phyloP scores from a whole-genome alignment of 1,140 invertebrate genomes.

The Drosophila auraria region DNA sequence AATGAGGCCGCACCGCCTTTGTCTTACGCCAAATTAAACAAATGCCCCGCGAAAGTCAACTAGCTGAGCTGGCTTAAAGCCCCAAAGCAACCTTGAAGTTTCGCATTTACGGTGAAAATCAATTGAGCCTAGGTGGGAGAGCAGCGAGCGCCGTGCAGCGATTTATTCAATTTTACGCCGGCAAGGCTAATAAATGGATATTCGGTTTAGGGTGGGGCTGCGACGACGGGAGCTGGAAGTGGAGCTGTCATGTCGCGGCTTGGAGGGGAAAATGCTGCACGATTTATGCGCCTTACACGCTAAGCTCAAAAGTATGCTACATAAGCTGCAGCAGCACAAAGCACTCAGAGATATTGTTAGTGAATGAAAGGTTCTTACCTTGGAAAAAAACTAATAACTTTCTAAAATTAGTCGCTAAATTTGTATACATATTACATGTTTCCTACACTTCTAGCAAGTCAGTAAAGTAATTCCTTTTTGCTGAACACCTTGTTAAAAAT shows the following conservation, averaged over 20 bases:
- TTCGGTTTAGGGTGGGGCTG: slow-evolving; percentile 22
- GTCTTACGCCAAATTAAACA: slow-evolving; percentile 72
- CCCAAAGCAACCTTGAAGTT: slow-evolving; percentile 64
- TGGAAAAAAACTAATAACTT: no score
- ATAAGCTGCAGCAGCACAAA: slow-evolving; percentile 65
- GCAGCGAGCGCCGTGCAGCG: slow-evolving; percentile 21
- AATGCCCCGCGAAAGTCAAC: slow-evolving; percentile 45
- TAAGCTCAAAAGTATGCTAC: slow-evolving; percentile 80
- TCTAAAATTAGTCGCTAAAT: no score
- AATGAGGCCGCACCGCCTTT: slow-evolving; percentile 25
- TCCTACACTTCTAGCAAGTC: not conserved
- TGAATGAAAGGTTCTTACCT: not conserved
- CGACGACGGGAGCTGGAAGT: slow-evolving; percentile 20
- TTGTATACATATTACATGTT: not conserved
- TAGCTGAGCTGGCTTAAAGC: slow-evolving; percentile 17
- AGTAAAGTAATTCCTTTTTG: not conserved
- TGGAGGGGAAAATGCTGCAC: slow-evolving; percentile 46
- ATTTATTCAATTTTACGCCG: slow-evolving; percentile 75
- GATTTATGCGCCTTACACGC: slow-evolving; percentile 80
- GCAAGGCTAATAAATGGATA: slow-evolving; percentile 78
- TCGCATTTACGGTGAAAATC: slow-evolving; percentile 52
- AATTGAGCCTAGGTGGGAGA: slow-evolving; percentile 66
- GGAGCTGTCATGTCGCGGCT: slow-evolving; percentile 56
- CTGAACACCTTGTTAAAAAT: not conserved
- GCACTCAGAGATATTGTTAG: slow-evolving; percentile 11